Evolutionary conservation across 2,113 vertebrate genomes (phyloP).

Genomic region (Dasyurus viverrinus): DNA sequence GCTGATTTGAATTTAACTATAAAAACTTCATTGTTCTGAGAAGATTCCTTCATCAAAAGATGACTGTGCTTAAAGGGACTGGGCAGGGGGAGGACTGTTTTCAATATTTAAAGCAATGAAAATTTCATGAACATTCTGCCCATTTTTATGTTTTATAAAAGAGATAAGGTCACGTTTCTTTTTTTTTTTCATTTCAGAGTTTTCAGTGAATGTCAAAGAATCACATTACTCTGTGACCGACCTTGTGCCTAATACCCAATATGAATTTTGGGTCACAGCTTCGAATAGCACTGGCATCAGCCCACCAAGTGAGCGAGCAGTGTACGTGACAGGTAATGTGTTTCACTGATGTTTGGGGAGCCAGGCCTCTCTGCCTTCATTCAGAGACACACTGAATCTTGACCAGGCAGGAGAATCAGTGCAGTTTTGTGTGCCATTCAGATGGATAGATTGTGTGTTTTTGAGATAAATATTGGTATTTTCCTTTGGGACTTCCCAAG

Average conservation of each 20-base stretch:
- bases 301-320: slow-evolving; percentile 90
- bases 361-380: neutral
- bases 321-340: slow-evolving; percentile 93
- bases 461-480: neutral
- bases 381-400: neutral
- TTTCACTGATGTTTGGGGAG: neutral
- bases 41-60: neutral
- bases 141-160: neutral
- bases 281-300: slow-evolving; percentile 92
- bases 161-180: slow-evolving; percentile 52
- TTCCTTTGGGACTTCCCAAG: neutral
- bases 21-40: neutral
- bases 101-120: neutral
- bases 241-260: slow-evolving; percentile 92
- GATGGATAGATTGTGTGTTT: neutral
- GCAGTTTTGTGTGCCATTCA: neutral
- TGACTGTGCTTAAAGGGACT: neutral
- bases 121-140: neutral
- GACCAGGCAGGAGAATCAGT: no score
- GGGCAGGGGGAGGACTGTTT: neutral
- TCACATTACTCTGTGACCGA: slow-evolving; percentile 91
- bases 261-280: slow-evolving; percentile 96
- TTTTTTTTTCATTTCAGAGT: slow-evolving; percentile 81
- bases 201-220: slow-evolving; percentile 90
- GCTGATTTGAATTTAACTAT: neutral